Conservation (phyloP, 2,113 vertebrate genomes). For the Plotosus lineatus region DNA sequence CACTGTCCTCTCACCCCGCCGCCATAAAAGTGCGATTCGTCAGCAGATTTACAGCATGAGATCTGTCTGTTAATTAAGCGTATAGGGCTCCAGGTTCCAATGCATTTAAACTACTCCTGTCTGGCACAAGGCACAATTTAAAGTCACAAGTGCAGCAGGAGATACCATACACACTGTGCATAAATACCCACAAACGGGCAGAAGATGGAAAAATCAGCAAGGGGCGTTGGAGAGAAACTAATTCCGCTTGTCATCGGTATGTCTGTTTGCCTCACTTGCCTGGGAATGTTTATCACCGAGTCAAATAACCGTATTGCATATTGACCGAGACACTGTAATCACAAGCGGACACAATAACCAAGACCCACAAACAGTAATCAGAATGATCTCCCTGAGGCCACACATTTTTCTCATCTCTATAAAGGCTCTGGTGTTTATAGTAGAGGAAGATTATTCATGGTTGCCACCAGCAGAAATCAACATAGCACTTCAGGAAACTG, state of each 20-base stretch:
- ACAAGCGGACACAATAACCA: constrained; percentile 43
- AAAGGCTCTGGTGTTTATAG: constrained; percentile 18
- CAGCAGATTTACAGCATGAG: constrained; percentile 55
- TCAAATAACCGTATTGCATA: constrained; percentile 51
- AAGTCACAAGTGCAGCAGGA: constrained; percentile 53
- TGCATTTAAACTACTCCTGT: constrained; percentile 64
- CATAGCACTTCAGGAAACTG: not conserved
- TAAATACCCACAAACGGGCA: constrained; percentile 55
- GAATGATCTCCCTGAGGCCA: constrained; percentile 30
- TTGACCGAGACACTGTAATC: constrained; percentile 52
- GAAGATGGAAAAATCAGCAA: constrained; percentile 37
- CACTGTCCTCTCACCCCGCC: constrained; percentile 34
- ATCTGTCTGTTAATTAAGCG: constrained; percentile 60
- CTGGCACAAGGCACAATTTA: constrained; percentile 56
- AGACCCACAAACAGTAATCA: constrained; percentile 44
- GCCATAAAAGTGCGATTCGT: constrained; percentile 37
- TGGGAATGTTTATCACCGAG: constrained; percentile 53
- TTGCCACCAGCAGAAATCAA: not conserved
- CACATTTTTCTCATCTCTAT: constrained; percentile 44
- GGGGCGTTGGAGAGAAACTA: constrained; percentile 31
- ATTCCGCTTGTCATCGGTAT: constrained; percentile 50
- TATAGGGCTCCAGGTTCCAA: constrained; percentile 57
- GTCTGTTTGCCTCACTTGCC: constrained; percentile 21
- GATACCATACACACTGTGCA: constrained; percentile 51
- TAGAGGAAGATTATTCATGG: constrained; percentile 6